phyloP scores from a whole-genome alignment of 1,140 invertebrate species.

The Macrobrachium rosenbergii region DNA sequence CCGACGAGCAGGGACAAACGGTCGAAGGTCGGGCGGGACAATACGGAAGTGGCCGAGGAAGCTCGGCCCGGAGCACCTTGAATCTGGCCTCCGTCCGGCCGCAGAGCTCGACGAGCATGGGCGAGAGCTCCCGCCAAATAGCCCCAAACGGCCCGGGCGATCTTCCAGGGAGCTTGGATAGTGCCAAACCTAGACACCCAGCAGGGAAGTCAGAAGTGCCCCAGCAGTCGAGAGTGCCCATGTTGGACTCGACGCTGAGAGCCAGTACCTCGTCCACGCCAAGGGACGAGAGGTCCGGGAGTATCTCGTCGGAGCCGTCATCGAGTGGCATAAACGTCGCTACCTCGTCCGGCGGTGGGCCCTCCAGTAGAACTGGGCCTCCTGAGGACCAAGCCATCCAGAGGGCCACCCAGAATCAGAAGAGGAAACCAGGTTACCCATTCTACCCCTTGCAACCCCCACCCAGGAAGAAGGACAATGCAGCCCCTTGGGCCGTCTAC shows the following conservation, averaged over 20 bases:
- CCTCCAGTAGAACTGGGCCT: background rate
- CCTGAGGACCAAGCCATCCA: background rate
- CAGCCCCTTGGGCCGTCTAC: slow-evolving; percentile 45
- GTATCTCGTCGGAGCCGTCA: background rate
- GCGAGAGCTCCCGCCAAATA: background rate
- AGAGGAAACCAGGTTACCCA: no score
- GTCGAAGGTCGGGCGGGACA: slow-evolving; percentile 41
- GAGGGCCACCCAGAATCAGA: no score
- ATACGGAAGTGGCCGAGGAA: slow-evolving; percentile 34
- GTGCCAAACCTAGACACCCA: slow-evolving; percentile 25
- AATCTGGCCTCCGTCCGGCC: slow-evolving; percentile 37
- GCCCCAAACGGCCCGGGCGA: slow-evolving; percentile 53
- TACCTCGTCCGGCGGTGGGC: background rate
- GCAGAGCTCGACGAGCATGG: slow-evolving; percentile 17
- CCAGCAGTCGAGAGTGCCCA: slow-evolving; percentile 35
- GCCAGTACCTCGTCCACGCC: slow-evolving; percentile 30
- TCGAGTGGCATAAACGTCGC: background rate
- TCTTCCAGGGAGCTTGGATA: slow-evolving; percentile 27
- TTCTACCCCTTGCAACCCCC: slow-evolving; percentile 4
- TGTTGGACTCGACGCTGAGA: slow-evolving; percentile 42
- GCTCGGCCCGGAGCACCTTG: background rate
- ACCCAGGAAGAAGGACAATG: background rate
- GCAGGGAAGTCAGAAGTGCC: slow-evolving; percentile 26
- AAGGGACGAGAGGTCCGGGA: slow-evolving; percentile 25
- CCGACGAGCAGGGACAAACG: slow-evolving; percentile 8